Percentiles rank a stretch among this genome's conserved stretches.
Conservation (phyloP, 2,797 vertebrate species). For the Crypturellus tataupa region DNA sequence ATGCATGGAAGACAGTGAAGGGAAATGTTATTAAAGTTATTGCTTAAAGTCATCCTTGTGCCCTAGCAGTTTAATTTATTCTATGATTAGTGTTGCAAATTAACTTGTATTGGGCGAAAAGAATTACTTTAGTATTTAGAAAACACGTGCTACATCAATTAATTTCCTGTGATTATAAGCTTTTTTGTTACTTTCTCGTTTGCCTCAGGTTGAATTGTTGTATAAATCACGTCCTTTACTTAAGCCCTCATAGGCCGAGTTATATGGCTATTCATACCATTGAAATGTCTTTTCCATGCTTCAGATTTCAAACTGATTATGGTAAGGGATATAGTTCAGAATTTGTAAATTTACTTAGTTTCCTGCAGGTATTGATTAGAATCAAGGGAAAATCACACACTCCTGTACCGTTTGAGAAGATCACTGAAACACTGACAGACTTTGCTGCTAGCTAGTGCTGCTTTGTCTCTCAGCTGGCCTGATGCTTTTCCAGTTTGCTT, state of each 20-base stretch:
- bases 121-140: background rate
- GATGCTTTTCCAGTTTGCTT: background rate
- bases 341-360: background rate
- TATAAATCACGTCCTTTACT: background rate
- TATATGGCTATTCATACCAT: background rate
- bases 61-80: background rate
- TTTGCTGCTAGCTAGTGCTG: background rate
- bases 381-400: background rate
- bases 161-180: background rate
- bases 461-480: background rate
- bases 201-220: background rate
- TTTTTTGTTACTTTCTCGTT: background rate
- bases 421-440: background rate
- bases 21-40: background rate
- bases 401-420: background rate
- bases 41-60: background rate
- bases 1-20: background rate
- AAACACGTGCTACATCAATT: background rate
- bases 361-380: background rate
- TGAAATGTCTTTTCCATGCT: background rate
- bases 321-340: rapidly evolving
- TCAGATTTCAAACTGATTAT: background rate
- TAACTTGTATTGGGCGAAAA: background rate
- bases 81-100: background rate
- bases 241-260: background rate